A percentile compares a stretch with the other conserved stretches of the same genome.
Conservation (phyloP, 2,888 invertebrate species). For the Ormyrus nitidulus region DNA sequence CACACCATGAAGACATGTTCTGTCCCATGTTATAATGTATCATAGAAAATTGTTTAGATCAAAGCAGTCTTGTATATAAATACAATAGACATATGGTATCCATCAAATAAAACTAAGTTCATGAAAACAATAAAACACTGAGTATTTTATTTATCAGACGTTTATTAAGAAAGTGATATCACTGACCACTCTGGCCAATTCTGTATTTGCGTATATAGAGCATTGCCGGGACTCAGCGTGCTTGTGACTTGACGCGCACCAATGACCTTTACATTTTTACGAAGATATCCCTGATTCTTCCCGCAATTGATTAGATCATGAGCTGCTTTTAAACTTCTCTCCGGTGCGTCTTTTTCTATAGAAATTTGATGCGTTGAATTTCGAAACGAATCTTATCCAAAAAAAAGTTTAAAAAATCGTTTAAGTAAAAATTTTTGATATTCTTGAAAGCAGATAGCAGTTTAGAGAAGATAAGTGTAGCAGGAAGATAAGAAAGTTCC, state of each 20-base stretch:
- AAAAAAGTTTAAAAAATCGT: neutral
- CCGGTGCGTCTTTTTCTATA: conserved; percentile 58
- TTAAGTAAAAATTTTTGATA: neutral
- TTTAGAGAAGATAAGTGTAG: no score
- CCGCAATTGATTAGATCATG: conserved; percentile 67
- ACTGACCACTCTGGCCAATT: conserved; percentile 77
- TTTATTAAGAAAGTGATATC: neutral
- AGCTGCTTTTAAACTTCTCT: conserved; percentile 63
- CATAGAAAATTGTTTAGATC: conserved; percentile 62
- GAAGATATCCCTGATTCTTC: conserved; percentile 61
- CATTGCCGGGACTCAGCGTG: conserved; percentile 78
- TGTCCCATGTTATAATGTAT: conserved; percentile 60
- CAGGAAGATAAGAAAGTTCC: no score
- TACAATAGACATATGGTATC: conserved; percentile 41
- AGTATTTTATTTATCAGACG: conserved; percentile 1
- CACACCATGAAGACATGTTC: conserved; percentile 55
- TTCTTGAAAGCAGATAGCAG: neutral
- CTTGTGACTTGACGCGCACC: conserved; percentile 74
- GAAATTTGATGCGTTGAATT: conserved; percentile 46
- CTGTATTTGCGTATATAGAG: conserved; percentile 77
- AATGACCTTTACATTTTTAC: conserved; percentile 64
- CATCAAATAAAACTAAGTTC: conserved; percentile 52
- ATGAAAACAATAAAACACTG: conserved; percentile 41
- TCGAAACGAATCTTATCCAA: conserved; percentile 27
- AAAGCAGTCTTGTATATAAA: conserved; percentile 67